A percentile compares a stretch with the other conserved stretches of the same genome.
Conservation (phyloP, 2,888 invertebrate genomes). For the Magallana nippona region DNA sequence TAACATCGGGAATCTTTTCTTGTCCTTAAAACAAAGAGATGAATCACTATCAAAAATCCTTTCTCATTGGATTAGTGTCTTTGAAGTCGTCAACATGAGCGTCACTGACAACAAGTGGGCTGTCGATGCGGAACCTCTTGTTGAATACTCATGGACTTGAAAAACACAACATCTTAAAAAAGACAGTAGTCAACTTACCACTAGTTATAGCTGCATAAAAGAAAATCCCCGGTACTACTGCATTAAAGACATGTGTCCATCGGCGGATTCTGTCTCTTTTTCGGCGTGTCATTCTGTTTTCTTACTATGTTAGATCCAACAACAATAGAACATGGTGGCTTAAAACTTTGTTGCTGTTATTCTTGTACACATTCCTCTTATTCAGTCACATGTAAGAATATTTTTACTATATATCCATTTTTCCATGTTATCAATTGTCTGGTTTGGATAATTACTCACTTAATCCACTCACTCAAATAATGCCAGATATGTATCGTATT, state of each 20-base stretch:
- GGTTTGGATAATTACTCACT: too few relatives aligned
- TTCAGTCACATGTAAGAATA: too few relatives aligned
- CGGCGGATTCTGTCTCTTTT: slow-evolving; percentile 26
- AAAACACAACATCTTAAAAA: not conserved
- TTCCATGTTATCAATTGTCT: too few relatives aligned
- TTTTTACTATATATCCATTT: too few relatives aligned
- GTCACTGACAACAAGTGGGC: slow-evolving; percentile 9
- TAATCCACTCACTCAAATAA: too few relatives aligned
- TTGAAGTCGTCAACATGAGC: not conserved
- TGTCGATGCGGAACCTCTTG: not conserved
- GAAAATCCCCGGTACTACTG: slow-evolving; percentile 24
- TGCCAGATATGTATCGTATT: too few relatives aligned
- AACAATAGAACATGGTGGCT: not conserved
- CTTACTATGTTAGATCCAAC: not conserved
- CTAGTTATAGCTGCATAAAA: slow-evolving; percentile 30
- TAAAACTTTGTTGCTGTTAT: not conserved
- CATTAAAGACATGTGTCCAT: not conserved
- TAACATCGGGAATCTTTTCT: not conserved
- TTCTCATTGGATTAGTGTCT: slow-evolving; percentile 21
- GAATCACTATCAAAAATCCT: not conserved
- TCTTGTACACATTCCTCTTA: not conserved
- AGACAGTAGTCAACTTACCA: not conserved
- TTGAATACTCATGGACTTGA: not conserved
- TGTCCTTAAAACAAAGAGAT: not conserved
- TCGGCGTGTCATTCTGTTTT: slow-evolving; percentile 5